These are phyloP conservation scores for Venturia canescens DNA, from an alignment of 1,140 invertebrate genomes.

Conservation along the genomic window DNA sequence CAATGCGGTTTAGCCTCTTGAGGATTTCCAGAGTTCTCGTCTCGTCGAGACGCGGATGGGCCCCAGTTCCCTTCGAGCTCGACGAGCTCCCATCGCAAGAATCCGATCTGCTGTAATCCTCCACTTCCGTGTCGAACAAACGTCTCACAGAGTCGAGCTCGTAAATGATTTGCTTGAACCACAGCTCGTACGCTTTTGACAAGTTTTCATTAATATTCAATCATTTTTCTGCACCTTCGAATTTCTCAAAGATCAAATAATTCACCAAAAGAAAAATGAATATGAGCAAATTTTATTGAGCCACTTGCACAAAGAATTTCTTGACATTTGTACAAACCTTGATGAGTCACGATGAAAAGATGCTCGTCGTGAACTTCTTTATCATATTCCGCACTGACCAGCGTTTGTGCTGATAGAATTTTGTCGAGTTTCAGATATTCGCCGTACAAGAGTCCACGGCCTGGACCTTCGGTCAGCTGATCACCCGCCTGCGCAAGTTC, in stretches of 20 bases:
- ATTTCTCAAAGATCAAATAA: too few species aligned
- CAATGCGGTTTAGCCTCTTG: slow-evolving; percentile 93
- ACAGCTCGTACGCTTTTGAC: slow-evolving; percentile 94
- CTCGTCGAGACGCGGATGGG: slow-evolving; percentile 86
- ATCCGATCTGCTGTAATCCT: slow-evolving; percentile 51
- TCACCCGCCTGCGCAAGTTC: slow-evolving; percentile 75
- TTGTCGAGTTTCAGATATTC: slow-evolving; percentile 95
- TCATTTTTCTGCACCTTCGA: neutral
- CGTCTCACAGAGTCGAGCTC: slow-evolving; percentile 95
- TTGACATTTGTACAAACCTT: slow-evolving; percentile 82
- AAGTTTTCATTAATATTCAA: slow-evolving; percentile 54
- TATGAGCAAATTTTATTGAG: slow-evolving; percentile 23
- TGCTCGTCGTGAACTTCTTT: slow-evolving; percentile 95
- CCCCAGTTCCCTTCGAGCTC: slow-evolving; percentile 6
- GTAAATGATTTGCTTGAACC: slow-evolving; percentile 99
- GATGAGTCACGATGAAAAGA: slow-evolving; percentile 97
- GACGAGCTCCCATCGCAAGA: slow-evolving; percentile 5
- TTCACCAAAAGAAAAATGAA: too few species aligned
- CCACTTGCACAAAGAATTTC: too few species aligned
- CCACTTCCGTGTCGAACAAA: slow-evolving; percentile 83
- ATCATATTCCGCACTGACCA: slow-evolving; percentile 85
- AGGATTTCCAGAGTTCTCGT: slow-evolving; percentile 94
- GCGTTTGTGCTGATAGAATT: slow-evolving; percentile 89
- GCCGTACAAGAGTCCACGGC: slow-evolving; percentile 84
- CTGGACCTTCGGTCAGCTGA: slow-evolving; percentile 80